Evolutionary conservation across 2,888 invertebrate species (phyloP).

Genomic region (Hypomecis punctinalis): DNA sequence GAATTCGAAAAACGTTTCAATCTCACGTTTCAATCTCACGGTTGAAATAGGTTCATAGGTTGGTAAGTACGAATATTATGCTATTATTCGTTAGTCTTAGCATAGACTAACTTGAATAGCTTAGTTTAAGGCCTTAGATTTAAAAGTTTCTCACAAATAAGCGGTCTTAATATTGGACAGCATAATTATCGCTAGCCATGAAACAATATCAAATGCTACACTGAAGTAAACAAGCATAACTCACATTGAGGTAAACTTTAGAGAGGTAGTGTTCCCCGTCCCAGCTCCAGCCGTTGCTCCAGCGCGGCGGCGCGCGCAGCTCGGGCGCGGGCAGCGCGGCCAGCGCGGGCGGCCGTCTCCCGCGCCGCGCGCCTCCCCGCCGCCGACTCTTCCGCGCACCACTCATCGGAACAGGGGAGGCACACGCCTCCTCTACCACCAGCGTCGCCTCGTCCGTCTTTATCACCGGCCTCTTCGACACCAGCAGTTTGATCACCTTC

Average conservation of each 20-base stretch:
- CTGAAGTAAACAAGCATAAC: conserved; percentile 57
- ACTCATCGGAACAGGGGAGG: conserved; percentile 53
- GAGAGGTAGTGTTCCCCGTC: conserved; percentile 93
- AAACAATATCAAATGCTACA: no score
- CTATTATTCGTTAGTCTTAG: no score
- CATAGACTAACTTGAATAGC: no score
- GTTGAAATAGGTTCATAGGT: no score
- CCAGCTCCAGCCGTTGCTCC: conserved; percentile 98
- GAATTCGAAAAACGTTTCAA: no score
- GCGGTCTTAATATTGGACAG: no score
- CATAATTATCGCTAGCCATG: no score
- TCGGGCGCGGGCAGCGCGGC: conserved; percentile 52
- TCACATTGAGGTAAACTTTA: conserved; percentile 95
- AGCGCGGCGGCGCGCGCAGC: conserved; percentile 75
- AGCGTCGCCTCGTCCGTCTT: conserved; percentile 73
- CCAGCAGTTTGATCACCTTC: conserved; percentile 75
- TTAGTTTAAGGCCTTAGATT: no score
- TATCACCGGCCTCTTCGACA: conserved; percentile 75
- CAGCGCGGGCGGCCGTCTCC: conserved; percentile 38
- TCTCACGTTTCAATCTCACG: no score
- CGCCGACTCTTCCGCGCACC: conserved; percentile 45
- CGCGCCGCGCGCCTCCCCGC: conserved; percentile 54
- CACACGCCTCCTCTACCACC: conserved; percentile 71
- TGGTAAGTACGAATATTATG: no score
- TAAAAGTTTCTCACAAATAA: no score